Percentiles rank a stretch among this genome's conserved stretches.
Conservation (phyloP, 2,113 vertebrate genomes). For the Heterochromis multidens region DNA sequence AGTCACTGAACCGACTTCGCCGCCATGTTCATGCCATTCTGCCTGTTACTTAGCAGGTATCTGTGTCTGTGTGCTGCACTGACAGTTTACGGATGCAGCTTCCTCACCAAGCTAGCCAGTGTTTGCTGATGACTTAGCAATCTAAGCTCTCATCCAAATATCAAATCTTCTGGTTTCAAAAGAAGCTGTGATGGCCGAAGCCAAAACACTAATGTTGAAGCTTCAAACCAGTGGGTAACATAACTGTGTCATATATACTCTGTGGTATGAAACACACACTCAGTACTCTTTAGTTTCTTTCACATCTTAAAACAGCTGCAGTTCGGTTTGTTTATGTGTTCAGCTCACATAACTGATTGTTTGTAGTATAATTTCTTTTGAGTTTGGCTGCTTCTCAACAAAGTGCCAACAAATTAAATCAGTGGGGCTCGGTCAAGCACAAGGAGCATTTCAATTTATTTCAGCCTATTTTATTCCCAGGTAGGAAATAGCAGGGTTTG, state of each 20-base stretch:
- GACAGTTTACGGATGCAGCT: not conserved
- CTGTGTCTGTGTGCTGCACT: too few relatives aligned
- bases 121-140: not conserved
- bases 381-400: not conserved
- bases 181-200: not conserved
- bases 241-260: not conserved
- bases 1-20: too few relatives aligned
- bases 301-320: not conserved
- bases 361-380: not conserved
- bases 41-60: too few relatives aligned
- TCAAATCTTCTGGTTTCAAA: rapidly evolving
- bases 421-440: too few relatives aligned
- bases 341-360: not conserved
- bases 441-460: too few relatives aligned
- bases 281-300: not conserved
- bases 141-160: not conserved
- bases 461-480: too few relatives aligned
- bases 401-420: not conserved
- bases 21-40: too few relatives aligned
- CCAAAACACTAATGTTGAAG: not conserved
- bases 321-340: not conserved
- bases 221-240: not conserved
- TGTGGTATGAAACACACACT: not conserved
- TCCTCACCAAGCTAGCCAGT: not conserved
- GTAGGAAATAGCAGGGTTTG: too few relatives aligned